Evolutionary conservation across 2,888 invertebrate genomes (phyloP).

Genomic region (Epistrophella euchroma): DNA sequence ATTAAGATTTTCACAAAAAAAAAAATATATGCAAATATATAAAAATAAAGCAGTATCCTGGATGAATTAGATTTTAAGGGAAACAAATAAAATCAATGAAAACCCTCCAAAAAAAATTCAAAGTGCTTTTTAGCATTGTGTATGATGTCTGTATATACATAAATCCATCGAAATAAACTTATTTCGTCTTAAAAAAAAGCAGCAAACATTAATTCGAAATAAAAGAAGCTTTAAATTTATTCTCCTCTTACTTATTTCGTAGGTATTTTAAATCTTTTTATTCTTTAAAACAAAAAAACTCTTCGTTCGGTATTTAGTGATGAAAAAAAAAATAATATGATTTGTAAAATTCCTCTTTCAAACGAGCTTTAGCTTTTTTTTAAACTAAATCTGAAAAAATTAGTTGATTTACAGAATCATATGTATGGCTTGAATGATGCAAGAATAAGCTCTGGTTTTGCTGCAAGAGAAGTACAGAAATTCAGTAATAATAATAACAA

Average conservation of each 20-base stretch:
- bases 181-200: background rate
- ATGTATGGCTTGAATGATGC: background rate
- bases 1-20: slow-evolving; percentile 48
- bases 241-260: background rate
- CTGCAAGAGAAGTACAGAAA: no score
- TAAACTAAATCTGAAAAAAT: background rate
- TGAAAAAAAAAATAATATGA: background rate
- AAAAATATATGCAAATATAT: slow-evolving; percentile 7
- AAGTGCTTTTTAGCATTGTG: background rate
- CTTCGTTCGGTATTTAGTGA: slow-evolving; percentile 19
- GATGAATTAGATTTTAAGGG: slow-evolving; percentile 47
- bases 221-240: slow-evolving; percentile 24
- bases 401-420: background rate
- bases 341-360: background rate
- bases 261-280: background rate
- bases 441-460: no score
- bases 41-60: slow-evolving; percentile 20
- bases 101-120: slow-evolving; percentile 64
- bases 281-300: background rate
- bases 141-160: slow-evolving; percentile 11
- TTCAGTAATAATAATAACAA: no score
- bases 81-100: slow-evolving; percentile 43
- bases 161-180: slow-evolving; percentile 2
- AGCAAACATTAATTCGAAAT: background rate
- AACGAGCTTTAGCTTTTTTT: background rate